These are phyloP conservation scores for Tapirus terrestris DNA, from an alignment of 2,113 vertebrate species.

Conservation along the genomic window DNA sequence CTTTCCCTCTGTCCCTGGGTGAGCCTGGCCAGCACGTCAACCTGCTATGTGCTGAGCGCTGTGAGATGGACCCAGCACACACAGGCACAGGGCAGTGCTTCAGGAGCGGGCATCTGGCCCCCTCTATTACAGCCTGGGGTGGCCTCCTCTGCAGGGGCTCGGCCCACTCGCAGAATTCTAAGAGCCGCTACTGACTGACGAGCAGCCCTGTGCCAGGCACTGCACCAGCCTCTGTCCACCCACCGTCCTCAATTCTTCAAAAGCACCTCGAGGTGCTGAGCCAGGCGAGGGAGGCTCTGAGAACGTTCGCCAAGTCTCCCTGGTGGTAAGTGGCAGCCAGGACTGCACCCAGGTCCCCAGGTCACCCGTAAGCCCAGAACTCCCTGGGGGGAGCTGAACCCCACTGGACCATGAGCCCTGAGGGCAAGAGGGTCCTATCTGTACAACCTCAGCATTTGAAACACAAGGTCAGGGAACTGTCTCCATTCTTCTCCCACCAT, in stretches of 20 bases:
- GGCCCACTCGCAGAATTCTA: no score
- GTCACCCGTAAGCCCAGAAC: background rate
- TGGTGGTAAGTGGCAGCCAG: background rate
- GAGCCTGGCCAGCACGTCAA: background rate
- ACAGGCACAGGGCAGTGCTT: fast-evolving
- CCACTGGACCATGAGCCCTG: fast-evolving
- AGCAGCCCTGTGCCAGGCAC: background rate
- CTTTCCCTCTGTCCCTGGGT: background rate
- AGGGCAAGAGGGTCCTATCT: background rate
- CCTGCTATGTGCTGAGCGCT: background rate
- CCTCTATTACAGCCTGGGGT: background rate
- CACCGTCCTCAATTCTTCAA: background rate
- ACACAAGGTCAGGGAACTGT: background rate
- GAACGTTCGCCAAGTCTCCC: background rate
- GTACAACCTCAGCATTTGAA: background rate
- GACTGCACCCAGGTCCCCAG: background rate
- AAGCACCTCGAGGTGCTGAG: no score
- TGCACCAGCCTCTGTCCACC: background rate
- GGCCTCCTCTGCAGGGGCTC: background rate
- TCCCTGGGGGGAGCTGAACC: background rate
- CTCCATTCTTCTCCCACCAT: background rate
- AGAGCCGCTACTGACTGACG: fast-evolving
- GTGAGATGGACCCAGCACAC: no score
- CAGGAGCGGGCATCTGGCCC: no score
- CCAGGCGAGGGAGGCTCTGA: background rate